Percentiles rank a stretch among this genome's conserved stretches.
phyloP scores from a whole-genome alignment of 2,797 vertebrate genomes.

The Clamator glandarius region DNA sequence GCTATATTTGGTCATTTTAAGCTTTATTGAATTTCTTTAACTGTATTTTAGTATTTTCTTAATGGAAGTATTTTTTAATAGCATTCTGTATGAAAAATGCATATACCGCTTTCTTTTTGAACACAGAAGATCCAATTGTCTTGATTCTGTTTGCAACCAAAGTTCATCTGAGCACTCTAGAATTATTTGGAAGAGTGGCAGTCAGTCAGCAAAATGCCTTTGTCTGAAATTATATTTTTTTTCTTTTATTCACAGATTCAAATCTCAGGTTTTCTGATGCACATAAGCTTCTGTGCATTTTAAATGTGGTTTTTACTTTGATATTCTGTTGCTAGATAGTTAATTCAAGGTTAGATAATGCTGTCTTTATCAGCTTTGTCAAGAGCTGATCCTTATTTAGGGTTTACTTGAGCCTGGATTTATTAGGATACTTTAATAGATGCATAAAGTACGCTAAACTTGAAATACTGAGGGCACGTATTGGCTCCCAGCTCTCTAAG shows the following conservation, averaged over 20 bases:
- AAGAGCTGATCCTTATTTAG: background rate
- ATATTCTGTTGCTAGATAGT: background rate
- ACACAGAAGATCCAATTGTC: background rate
- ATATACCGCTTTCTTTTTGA: background rate
- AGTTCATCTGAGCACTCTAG: background rate
- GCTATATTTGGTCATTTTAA: background rate
- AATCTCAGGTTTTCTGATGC: background rate
- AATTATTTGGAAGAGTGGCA: background rate
- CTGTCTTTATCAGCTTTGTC: background rate
- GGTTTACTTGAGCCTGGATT: background rate
- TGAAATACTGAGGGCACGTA: background rate
- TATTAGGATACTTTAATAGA: background rate
- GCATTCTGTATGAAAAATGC: background rate
- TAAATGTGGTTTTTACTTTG: background rate
- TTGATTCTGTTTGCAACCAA: background rate
- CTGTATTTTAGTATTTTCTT: background rate
- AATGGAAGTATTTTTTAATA: accelerated
- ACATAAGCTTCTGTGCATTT: background rate
- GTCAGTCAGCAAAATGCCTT: background rate
- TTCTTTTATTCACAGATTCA: background rate
- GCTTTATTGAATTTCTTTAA: background rate
- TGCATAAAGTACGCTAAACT: background rate
- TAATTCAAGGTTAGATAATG: background rate
- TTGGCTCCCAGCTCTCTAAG: background rate
- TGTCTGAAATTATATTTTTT: background rate